These are phyloP conservation scores for Myotis brandtii DNA, from an alignment of 2,113 vertebrate genomes.

Conservation along the genomic window DNA sequence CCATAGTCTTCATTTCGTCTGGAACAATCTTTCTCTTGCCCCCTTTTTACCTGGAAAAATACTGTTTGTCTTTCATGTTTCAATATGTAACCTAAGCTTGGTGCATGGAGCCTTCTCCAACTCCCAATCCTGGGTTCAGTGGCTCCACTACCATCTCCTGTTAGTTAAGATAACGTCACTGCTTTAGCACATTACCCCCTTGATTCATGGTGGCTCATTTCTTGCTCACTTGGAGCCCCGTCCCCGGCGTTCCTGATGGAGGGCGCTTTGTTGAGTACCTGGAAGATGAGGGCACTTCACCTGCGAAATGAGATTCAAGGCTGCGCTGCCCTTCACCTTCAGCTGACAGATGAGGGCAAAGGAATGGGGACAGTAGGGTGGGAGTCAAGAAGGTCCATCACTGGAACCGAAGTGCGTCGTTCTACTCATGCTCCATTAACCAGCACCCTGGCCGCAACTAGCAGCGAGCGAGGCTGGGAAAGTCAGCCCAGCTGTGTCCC, in stretches of 20 bases:
- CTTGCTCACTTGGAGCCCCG: background rate
- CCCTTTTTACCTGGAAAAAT: background rate
- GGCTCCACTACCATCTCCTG: background rate
- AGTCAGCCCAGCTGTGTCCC: background rate
- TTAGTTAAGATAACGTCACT: background rate
- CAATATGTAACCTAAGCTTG: background rate
- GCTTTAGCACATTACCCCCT: background rate
- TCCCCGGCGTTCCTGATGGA: background rate
- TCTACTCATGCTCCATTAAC: background rate
- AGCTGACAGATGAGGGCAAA: background rate
- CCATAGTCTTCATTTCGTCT: background rate
- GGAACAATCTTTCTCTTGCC: background rate
- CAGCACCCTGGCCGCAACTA: background rate
- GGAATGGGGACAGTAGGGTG: background rate
- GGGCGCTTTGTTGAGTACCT: background rate
- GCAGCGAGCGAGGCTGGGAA: background rate
- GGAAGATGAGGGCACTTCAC: background rate
- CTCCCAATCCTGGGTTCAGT: background rate
- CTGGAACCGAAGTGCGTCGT: background rate
- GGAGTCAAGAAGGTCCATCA: background rate
- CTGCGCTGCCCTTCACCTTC: background rate
- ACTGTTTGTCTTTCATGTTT: background rate
- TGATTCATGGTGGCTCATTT: background rate
- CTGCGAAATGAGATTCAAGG: background rate
- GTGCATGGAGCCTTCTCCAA: background rate